A percentile compares a stretch with the other conserved stretches of the same genome.
Evolutionary conservation across 1,140 invertebrate species (phyloP).

Genomic region (Drosophila kurseongensis): DNA sequence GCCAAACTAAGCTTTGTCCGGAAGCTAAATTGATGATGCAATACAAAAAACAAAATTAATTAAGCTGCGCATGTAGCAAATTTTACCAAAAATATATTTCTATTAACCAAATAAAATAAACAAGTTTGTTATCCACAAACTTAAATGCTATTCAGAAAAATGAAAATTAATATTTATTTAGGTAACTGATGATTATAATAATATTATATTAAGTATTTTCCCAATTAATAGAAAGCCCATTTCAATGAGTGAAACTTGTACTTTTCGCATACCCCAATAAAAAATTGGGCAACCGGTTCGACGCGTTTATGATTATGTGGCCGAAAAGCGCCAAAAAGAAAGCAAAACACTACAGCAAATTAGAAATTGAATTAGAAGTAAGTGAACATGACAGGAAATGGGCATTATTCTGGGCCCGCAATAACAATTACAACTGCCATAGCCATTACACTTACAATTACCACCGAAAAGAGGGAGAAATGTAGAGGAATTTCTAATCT

Average conservation of each 20-base stretch:
- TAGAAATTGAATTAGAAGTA: conserved; percentile 22
- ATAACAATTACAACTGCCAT: conserved; percentile 47
- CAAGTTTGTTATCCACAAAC: too few relatives aligned
- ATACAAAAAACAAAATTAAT: too few relatives aligned
- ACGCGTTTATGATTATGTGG: conserved; percentile 18
- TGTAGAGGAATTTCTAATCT: conserved; percentile 57
- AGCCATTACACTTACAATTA: conserved; percentile 48
- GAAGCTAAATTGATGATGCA: too few relatives aligned
- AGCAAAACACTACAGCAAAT: conserved; percentile 8
- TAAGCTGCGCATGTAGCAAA: too few relatives aligned
- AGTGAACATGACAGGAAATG: conserved; percentile 51
- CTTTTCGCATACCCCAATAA: neutral
- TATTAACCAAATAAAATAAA: too few relatives aligned
- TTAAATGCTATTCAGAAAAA: too few relatives aligned
- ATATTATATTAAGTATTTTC: neutral
- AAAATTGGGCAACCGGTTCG: conserved; percentile 7
- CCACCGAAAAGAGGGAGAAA: conserved; percentile 21
- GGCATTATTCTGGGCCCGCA: conserved; percentile 52
- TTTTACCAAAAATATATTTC: too few relatives aligned
- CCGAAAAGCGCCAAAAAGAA: conserved; percentile 13
- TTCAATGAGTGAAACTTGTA: neutral
- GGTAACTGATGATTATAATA: neutral
- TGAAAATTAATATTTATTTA: neutral
- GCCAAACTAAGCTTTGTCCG: too few relatives aligned
- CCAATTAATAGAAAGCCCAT: too few relatives aligned